A percentile compares a stretch with the other conserved stretches of the same genome.
phyloP scores from a whole-genome alignment of 2,797 vertebrate genomes.

The Notolabrus celidotus region DNA sequence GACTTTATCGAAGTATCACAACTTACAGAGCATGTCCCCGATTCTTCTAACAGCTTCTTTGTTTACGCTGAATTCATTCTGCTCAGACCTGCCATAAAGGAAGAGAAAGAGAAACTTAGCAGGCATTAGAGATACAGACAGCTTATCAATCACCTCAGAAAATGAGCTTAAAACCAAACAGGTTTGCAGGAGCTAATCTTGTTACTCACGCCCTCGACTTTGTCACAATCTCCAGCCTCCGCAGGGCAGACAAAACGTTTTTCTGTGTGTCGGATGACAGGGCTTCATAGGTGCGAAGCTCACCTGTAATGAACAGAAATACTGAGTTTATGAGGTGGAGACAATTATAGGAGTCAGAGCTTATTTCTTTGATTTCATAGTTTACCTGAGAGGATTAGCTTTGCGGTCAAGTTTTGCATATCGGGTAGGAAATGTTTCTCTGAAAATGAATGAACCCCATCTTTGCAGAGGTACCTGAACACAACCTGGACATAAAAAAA shows the following conservation, averaged over 20 bases:
- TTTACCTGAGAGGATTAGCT: constrained; percentile 90
- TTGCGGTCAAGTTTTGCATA: constrained; percentile 84
- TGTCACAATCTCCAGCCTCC: constrained; percentile 83
- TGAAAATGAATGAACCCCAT: constrained; percentile 77
- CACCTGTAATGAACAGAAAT: constrained; percentile 72
- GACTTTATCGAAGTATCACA: too few relatives aligned
- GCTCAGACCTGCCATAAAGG: constrained; percentile 69
- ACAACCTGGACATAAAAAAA: constrained; percentile 85
- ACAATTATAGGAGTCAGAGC: neutral
- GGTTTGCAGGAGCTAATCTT: constrained; percentile 39
- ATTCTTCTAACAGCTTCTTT: constrained; percentile 71
- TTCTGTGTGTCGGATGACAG: constrained; percentile 94
- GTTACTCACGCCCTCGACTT: constrained; percentile 88
- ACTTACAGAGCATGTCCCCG: constrained; percentile 76
- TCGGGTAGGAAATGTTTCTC: constrained; percentile 88
- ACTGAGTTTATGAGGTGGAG: neutral
- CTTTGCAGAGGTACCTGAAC: constrained; percentile 87
- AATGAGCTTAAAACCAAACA: constrained; percentile 64
- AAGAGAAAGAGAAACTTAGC: neutral
- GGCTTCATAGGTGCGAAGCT: constrained; percentile 87
- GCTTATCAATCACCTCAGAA: constrained; percentile 37
- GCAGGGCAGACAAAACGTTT: constrained; percentile 88
- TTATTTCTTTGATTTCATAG: neutral
- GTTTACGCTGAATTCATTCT: constrained; percentile 76
- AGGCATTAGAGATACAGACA: constrained; percentile 24